Evolutionary conservation across 2,113 vertebrate genomes (phyloP), one percentile per base, ranked within the genome.

Genomic region (Zosterops hypoxanthus): DNA sequence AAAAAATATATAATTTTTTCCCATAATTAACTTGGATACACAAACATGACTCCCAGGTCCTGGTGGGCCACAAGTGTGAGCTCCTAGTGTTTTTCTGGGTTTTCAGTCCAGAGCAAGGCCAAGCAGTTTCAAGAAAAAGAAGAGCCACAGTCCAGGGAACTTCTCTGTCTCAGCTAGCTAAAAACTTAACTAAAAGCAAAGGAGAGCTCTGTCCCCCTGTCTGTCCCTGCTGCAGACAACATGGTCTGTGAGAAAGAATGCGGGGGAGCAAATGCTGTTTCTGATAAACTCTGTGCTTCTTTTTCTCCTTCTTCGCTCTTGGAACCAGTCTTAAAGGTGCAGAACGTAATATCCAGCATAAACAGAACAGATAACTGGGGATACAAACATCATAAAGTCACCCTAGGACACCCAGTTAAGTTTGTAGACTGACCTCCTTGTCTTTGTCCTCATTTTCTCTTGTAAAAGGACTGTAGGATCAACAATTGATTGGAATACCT

Each of bases 61-160:
- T 0, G 0, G 6, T 75, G 46, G 46, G 22, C 46, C 23, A 12
- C 23, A 50, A 13, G 34, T 1, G 2, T 16, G 34, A 41, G 5
- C 23, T 41, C 18, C 8, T 0, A 0, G 17, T 63, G 17, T 25
- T 41, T 25, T n/a, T 52, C 46, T 52, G 46, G 16, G 4, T 41
- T 61, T 77, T 50, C 34, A 25, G 22, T 41, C 46, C 28, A 22
- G 11, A n/a, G 31, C 29, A 49, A 12, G 22, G 29, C 5, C 3
- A 2, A 55, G 19, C 36, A 42, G 21, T 33, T 33, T 28, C 44
- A 14, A 60, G 56, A 25, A 73, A 49, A 41, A 61, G 21, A 26
- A 50, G 21, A 41, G 10, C 21, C 22, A 21, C 34, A 12, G 29
- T 63, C 36, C 1, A 2, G 36, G 8, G 29, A 41, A n/a, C 10